A percentile compares a stretch with the other conserved stretches of the same genome.
Conservation (phyloP, 2,888 invertebrate genomes). For the Netelia inedita region DNA sequence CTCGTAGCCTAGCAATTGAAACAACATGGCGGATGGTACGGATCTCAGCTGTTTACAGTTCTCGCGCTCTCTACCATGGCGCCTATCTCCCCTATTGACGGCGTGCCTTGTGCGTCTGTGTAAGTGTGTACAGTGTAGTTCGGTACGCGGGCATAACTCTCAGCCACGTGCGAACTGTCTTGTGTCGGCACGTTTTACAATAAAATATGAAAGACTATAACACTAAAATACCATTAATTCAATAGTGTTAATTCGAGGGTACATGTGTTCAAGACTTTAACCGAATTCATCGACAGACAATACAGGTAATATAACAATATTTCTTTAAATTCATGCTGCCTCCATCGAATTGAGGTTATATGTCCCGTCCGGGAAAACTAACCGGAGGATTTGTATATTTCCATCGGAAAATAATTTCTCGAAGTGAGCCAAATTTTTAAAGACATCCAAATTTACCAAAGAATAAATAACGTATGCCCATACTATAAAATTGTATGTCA, state of each 20-base stretch:
- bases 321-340: not conserved
- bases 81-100: not conserved
- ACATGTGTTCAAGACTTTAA: not conserved
- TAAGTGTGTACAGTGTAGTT: too few species aligned
- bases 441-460: not conserved
- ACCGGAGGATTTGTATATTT: not conserved
- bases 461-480: not conserved
- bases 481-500: not conserved
- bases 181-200: not conserved
- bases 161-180: not conserved
- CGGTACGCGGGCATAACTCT: not conserved
- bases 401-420: not conserved
- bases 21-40: conserved; percentile 52
- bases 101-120: not conserved
- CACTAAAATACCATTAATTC: not conserved
- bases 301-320: not conserved
- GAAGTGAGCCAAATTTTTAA: not conserved
- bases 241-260: not conserved
- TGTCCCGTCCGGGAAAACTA: not conserved
- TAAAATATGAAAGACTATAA: not conserved
- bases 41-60: conserved; percentile 9
- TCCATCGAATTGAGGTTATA: not conserved
- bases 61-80: not conserved
- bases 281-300: not conserved
- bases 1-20: conserved; percentile 45